Base-by-base conservation (phyloP, 30 jellyfish, hydroid and myxozoan genomes). In the Turritopsis dohrnii region DNA sequence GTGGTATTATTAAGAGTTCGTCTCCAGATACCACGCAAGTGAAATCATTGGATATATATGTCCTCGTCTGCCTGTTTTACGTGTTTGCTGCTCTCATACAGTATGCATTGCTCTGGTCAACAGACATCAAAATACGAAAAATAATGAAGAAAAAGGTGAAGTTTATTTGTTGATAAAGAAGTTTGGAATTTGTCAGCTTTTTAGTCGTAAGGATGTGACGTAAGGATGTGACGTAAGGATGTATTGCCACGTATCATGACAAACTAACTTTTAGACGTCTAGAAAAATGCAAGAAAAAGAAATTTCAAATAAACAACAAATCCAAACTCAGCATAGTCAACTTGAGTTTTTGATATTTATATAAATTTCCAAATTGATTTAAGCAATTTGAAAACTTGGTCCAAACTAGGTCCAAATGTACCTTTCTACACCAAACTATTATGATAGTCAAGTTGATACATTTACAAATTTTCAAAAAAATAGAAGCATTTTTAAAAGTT, bases 61-160 rank as follows among this genome's bases (percentile, higher is more conserved):
- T 88, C 74, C 72, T 30, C 28, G 90, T 84, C 8, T 72, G 87
- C 77, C 27, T 76, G 1, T 72, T 82, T 52, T 88, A 80, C 53
- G 96, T 88, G 41, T 82, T 88, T 75, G 90, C 85, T 28, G 88
- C 87, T 1, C 83, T 88, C 24, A 41, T 88, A 7, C 91, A 88
- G 72, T 88, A 82, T 82, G 85, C 87, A 3, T 20, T 76, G 31
- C 86, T 88, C 16, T 74, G 84, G 16, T 79, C 85, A 13, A 71
- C 88, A 8, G 73, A 84, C 19, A 73, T 69, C 76, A 25, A n/a
- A 71, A 41, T 41, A 3, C 60, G 60, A 41, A 41, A 13, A 41
- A 41, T 41, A 5, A 41, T 41, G 60, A 41, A 41, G 13, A 41
- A 41, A 41, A 41, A 13, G 60, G 60, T 41, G 60, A 41, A 13